These are phyloP conservation scores for Spodoptera picta DNA, from an alignment of 2,888 invertebrate species.

Conservation along the genomic window DNA sequence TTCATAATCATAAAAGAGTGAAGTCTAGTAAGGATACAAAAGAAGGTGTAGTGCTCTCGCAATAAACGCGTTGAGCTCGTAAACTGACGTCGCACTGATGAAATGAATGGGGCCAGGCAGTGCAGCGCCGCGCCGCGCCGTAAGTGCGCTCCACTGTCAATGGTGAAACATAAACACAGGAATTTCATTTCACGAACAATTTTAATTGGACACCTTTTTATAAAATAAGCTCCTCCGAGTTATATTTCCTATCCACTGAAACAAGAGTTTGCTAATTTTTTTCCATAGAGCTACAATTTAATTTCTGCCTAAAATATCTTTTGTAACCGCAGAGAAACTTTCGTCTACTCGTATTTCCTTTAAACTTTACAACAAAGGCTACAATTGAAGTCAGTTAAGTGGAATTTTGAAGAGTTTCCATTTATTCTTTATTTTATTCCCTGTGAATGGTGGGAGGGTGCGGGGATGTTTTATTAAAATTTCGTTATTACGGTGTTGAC, in stretches of 20 bases:
- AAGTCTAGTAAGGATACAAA: constrained; percentile 71
- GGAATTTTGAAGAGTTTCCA: constrained; percentile 67
- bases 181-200: constrained; percentile 65
- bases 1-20: constrained; percentile 69
- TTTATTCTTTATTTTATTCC: constrained; percentile 70
- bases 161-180: constrained; percentile 64
- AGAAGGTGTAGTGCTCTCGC: constrained; percentile 74
- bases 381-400: constrained; percentile 69
- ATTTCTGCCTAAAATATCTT: constrained; percentile 54
- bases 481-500: constrained; percentile 78
- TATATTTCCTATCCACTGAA: constrained; percentile 56
- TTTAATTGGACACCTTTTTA: constrained; percentile 75
- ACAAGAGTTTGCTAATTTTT: constrained; percentile 60
- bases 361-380: constrained; percentile 69
- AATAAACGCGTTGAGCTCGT: constrained; percentile 77
- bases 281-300: constrained; percentile 52
- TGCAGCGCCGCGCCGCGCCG: constrained; percentile 31
- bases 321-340: constrained; percentile 58
- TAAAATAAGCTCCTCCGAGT: constrained; percentile 56
- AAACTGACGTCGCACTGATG: constrained; percentile 73
- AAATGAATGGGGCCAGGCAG: constrained; percentile 69
- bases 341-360: constrained; percentile 56
- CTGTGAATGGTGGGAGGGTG: constrained; percentile 62
- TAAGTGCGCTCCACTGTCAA: constrained; percentile 65
- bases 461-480: constrained; percentile 81